phyloP scores from a whole-genome alignment of 2,113 vertebrate genomes.

The Laterallus jamaicensis region DNA sequence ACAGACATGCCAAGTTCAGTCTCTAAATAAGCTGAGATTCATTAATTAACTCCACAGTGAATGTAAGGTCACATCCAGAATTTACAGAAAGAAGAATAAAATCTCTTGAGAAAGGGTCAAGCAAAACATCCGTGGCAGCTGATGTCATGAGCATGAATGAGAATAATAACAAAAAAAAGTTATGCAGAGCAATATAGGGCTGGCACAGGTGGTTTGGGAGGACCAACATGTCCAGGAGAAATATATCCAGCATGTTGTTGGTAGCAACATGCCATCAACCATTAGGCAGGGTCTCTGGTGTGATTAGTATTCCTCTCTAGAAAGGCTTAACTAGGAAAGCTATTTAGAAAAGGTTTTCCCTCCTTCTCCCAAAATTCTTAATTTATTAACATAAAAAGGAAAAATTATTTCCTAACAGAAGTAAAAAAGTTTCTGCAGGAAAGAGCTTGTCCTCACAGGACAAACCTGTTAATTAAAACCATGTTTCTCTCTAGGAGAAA shows the following conservation, averaged over 20 bases:
- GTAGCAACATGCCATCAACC: not conserved
- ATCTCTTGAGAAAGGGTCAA: not conserved
- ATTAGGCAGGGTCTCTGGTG: not conserved
- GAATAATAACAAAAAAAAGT: too few relatives aligned
- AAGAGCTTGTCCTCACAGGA: not conserved
- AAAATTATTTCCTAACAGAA: not conserved
- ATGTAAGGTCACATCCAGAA: not conserved
- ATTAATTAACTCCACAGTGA: not conserved
- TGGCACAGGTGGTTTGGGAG: not conserved
- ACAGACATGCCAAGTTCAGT: not conserved
- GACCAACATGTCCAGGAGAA: not conserved
- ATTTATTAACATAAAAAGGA: not conserved
- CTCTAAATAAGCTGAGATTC: not conserved
- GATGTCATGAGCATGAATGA: not conserved
- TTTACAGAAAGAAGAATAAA: not conserved
- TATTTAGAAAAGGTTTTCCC: not conserved
- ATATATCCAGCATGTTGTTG: rapidly evolving
- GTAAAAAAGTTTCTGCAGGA: not conserved
- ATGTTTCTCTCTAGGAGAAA: not conserved
- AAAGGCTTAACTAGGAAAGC: not conserved
- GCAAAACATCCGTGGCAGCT: not conserved
- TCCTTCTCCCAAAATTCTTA: not conserved
- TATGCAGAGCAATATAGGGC: not conserved
- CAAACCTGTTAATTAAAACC: not conserved
- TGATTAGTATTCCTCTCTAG: not conserved